Evolutionary conservation across 2,888 invertebrate genomes (phyloP).

Genomic region (Amiota communis): DNA sequence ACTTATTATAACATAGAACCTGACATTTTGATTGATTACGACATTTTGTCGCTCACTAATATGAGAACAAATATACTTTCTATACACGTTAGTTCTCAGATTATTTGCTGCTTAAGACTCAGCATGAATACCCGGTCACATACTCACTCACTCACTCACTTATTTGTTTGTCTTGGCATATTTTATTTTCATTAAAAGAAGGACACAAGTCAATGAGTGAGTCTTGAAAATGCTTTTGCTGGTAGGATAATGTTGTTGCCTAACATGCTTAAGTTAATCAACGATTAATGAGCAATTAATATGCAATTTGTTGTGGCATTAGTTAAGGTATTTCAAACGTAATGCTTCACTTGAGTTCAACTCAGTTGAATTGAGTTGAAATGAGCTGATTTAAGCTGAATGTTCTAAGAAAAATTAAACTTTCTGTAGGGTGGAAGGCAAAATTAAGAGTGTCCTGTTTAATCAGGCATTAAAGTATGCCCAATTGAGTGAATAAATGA

Average conservation of each 20-base stretch:
- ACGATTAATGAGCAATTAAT: constrained; percentile 64
- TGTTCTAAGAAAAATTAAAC: background rate
- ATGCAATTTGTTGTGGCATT: constrained; percentile 54
- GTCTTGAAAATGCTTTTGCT: background rate
- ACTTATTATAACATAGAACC: background rate
- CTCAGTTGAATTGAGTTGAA: constrained; percentile 9
- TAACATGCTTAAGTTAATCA: constrained; percentile 51
- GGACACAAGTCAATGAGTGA: no score
- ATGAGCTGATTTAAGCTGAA: background rate
- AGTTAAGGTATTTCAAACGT: constrained; percentile 12
- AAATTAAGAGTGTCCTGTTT: background rate
- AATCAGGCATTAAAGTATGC: constrained; percentile 10
- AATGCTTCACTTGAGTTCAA: background rate
- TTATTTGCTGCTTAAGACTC: constrained; percentile 16
- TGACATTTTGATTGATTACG: constrained; percentile 59
- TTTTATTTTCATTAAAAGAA: no score
- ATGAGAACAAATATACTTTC: constrained; percentile 41
- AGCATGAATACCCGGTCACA: background rate
- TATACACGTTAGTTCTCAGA: background rate
- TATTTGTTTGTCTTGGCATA: no score
- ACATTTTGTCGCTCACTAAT: constrained; percentile 61
- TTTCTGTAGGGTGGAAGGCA: background rate
- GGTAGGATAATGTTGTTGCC: background rate
- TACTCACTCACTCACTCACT: no score
- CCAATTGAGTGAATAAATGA: background rate